Evolutionary conservation across 2,797 vertebrate genomes (phyloP).

Genomic region (Propithecus perrieri): DNA sequence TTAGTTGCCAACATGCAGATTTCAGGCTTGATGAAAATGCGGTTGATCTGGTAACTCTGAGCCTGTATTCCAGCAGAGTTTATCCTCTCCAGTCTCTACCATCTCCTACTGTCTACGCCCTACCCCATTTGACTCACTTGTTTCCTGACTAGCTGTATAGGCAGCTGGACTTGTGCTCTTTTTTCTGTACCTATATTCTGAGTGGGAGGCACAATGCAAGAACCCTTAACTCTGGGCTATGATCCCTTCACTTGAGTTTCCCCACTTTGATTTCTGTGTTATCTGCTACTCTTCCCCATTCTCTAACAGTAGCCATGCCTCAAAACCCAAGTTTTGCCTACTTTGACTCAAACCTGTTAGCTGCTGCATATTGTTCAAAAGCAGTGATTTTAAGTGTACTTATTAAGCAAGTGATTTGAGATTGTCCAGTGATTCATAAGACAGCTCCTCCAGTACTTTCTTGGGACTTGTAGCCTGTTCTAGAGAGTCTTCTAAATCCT

Average conservation of each 20-base stretch:
- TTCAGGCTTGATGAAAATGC: constrained; percentile 35
- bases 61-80: background rate
- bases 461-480: background rate
- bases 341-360: background rate
- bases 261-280: background rate
- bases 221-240: background rate
- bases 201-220: background rate
- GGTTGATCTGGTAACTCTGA: background rate
- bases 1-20: background rate
- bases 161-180: background rate
- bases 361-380: background rate
- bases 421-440: constrained; percentile 19
- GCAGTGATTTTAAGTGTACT: background rate
- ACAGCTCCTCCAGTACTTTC: background rate
- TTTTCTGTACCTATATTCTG: background rate
- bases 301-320: background rate
- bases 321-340: background rate
- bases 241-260: background rate
- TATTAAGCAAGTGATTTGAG: constrained; percentile 23
- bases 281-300: background rate
- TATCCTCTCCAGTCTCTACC: background rate
- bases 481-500: constrained; percentile 58
- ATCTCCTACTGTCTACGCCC: background rate
- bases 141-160: background rate
- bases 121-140: background rate